Conservation (phyloP, 2,888 invertebrate species). For the Geophilus truncorum region DNA sequence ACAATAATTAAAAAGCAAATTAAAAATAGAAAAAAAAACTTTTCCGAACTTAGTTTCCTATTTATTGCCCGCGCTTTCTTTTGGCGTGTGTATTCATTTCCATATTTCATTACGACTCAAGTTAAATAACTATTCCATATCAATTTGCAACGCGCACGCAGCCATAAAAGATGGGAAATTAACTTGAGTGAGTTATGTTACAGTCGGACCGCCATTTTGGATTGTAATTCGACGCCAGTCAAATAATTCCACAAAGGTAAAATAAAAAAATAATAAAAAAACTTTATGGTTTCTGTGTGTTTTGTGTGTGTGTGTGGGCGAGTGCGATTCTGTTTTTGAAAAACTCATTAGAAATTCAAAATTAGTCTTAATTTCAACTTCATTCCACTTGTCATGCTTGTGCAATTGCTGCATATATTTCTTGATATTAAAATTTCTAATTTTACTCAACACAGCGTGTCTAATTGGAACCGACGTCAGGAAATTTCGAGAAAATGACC, state of each 20-base stretch:
- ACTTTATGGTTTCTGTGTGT: neutral
- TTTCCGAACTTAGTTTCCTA: neutral
- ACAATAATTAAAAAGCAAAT: neutral
- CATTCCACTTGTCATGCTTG: neutral
- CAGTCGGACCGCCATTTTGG: neutral
- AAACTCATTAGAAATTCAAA: neutral
- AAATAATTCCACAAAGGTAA: neutral
- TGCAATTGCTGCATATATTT: neutral
- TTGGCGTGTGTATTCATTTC: too few relatives aligned
- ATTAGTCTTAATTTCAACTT: neutral
- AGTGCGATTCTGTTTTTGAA: neutral
- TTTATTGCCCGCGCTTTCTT: too few relatives aligned
- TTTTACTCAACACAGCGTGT: neutral
- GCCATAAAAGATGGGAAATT: neutral
- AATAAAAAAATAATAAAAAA: neutral
- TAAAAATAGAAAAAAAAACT: neutral
- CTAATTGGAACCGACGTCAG: neutral
- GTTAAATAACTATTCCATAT: conserved; percentile 7
- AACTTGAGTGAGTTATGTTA: neutral
- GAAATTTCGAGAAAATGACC: neutral
- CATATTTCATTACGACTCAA: neutral
- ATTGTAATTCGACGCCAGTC: neutral
- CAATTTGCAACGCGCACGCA: neutral
- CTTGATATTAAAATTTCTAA: neutral
- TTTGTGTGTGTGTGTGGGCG: neutral